phyloP scores from a whole-genome alignment of 1,140 invertebrate genomes.

The Drosophila ercepeae region DNA sequence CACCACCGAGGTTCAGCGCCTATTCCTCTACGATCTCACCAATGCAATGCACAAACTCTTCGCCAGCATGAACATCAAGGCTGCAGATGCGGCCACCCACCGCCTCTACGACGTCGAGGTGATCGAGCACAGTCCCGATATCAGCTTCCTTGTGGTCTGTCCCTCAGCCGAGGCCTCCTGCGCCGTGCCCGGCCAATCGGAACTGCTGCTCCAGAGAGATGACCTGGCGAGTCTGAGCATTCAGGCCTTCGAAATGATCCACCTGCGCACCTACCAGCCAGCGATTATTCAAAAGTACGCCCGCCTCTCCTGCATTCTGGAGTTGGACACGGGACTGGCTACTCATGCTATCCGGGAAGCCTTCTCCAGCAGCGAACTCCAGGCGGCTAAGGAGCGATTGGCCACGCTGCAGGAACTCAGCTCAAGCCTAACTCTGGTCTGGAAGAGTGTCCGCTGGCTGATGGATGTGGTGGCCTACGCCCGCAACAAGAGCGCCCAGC shows the following conservation, averaged over 20 bases:
- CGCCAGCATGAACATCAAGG: constrained; percentile 90
- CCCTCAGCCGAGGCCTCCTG: constrained; percentile 95
- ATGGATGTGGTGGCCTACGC: constrained; percentile 97
- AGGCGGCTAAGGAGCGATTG: constrained; percentile 92
- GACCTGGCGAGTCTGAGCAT: constrained; percentile 94
- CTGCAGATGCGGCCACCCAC: constrained; percentile 88
- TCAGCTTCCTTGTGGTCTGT: constrained; percentile 95
- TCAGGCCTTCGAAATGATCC: constrained; percentile 95
- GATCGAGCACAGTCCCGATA: constrained; percentile 93
- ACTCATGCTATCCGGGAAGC: constrained; percentile 96
- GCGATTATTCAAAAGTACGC: constrained; percentile 95
- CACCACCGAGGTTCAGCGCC: constrained; percentile 89
- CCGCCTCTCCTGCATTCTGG: constrained; percentile 94
- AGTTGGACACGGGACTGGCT: constrained; percentile 95
- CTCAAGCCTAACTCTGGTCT: constrained; percentile 91
- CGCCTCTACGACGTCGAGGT: constrained; percentile 96
- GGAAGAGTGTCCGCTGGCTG: constrained; percentile 97
- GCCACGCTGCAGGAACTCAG: constrained; percentile 92
- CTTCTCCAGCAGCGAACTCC: constrained; percentile 94
- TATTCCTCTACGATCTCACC: constrained; percentile 90
- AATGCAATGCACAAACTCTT: constrained; percentile 89
- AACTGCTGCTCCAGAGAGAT: constrained; percentile 90
- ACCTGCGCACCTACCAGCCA: constrained; percentile 94
- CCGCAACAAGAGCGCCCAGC: constrained; percentile 88
- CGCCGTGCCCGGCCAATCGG: constrained; percentile 93